Base-by-base conservation (phyloP, 2,113 vertebrate species). In the Okapia johnstoni region DNA sequence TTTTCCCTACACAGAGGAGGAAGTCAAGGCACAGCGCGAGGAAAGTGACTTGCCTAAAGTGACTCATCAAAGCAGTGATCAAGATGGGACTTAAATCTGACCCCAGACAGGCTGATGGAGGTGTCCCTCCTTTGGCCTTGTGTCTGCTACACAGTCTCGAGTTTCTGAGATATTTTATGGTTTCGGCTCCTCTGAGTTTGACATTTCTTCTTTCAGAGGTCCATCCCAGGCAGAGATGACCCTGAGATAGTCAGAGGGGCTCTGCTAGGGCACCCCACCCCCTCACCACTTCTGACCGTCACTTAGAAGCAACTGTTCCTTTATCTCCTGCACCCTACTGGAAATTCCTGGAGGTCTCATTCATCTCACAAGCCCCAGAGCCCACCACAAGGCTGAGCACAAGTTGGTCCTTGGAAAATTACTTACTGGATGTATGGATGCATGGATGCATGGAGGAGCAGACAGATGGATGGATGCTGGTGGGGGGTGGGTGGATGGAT, bases 351-450 rank as follows among this genome's bases (percentile, higher is more conserved):
- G 50, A 48, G 76, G 25, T 76, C 28, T 33, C 7, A 60, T 55
- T 54, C 76, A 36, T 50, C 77, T 57, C 21, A 57, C 66, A 54
- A 52, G 70, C 30, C 17, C 58, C 77, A 73, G 90, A 3, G 46
- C 58, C 60, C 83, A 55, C 66, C 60, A 26, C 50, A 84, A 91
- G 61, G 46, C 83, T 90, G 66, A 76, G 52, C n/a, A 48, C 2
- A 23, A 84, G 57, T 21, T 86, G n/a, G 63, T 70, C 76, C 95
- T 70, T 80, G 57, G 88, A 60, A 60, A 88, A 85, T 66, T 88
- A 50, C 13, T 84, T 81, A 30, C 79, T 60, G 46, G 46, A 50
- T 46, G 25, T 19, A 33, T 23, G 15, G 26, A 2, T n/a, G 14
- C 12, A 13, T 6, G 6, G 52, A 6, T 26, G 6, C 15, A 16